phyloP scores from a whole-genome alignment of 2,113 vertebrate genomes.

The Tichodroma muraria region DNA sequence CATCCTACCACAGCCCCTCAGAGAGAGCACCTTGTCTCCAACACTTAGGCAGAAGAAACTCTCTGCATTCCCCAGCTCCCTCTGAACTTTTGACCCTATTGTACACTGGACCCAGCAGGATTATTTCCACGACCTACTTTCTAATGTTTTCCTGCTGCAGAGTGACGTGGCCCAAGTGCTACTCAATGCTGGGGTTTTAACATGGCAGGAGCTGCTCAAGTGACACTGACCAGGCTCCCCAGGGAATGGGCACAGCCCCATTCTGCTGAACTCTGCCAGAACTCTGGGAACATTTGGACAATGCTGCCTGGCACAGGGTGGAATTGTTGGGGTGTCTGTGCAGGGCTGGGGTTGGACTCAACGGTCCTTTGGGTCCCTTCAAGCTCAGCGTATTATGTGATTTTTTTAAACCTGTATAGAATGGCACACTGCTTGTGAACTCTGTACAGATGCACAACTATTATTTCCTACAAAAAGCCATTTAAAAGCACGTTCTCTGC shows the following conservation, averaged over 20 bases:
- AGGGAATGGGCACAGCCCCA: neutral
- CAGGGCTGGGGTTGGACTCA: neutral
- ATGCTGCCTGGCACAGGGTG: neutral
- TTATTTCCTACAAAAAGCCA: neutral
- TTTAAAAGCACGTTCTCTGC: neutral
- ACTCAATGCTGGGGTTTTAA: neutral
- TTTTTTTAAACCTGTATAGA: neutral
- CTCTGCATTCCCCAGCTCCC: conserved; percentile 1
- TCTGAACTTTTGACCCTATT: conserved; percentile 48
- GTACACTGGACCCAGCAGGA: conserved; percentile 60
- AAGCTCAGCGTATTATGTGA: neutral
- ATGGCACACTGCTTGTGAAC: neutral
- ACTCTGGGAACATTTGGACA: neutral
- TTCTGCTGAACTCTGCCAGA: neutral
- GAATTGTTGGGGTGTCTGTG: neutral
- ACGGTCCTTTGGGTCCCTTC: neutral
- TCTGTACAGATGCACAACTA: neutral
- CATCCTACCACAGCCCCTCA: neutral
- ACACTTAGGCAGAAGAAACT: conserved; percentile 1
- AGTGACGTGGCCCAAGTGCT: neutral
- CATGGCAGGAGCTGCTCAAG: neutral
- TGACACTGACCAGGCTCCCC: neutral
- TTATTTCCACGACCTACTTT: conserved; percentile 62
- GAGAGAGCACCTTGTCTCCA: neutral
- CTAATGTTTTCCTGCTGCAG: conserved; percentile 13